Base-by-base conservation (phyloP, 2,888 invertebrate species). In the Sycophila texana region DNA sequence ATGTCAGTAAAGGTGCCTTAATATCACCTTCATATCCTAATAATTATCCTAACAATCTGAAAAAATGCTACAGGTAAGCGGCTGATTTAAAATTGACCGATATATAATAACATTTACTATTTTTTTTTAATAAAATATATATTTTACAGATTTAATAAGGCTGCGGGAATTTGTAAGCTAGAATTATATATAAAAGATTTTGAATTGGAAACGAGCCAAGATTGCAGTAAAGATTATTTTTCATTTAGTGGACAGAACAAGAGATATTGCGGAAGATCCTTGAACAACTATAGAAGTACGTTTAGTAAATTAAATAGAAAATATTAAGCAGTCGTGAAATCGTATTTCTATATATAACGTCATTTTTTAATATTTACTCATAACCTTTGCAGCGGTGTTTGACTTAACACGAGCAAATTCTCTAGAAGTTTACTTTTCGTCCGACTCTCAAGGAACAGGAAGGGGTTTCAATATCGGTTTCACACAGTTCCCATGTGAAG, bases 161-260 rank as follows among this genome's bases (percentile, higher is more conserved):
- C 86, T 65, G 87, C 89, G n/a, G 90, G 90, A 57, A 88, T 86
- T 79, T 92, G 92, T 82, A 86, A 85, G 57, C 82, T 92, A 49
- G 87, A 89, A 78, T 55, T 92, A 18, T 84, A 86, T 13, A 86
- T 92, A 82, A 82, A 88, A 18, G 91, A 92, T 84, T 92, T 92
- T 81, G 87, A 91, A 77, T 75, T 92, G 60, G 90, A 92, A 83
- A 79, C 86, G 18, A 91, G 91, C 81, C 83, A 80, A 13, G 86
- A 88, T 60, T 92, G 92, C 82, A 63, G 82, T 5, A 91, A 91
- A 81, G 92, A 92, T 85, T 91, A 90, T 84, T 82, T 92, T n/a
- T 74, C 87, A 3, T 86, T 91, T 20, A 83, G 82, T 26, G 87
- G 84, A 53, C 87, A 88, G 65, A 84, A 86, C 71, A 85, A 85